A percentile compares a stretch with the other conserved stretches of the same genome.
Evolutionary conservation across 92 coral and sea anemone species (phyloP).

Genomic region (Metridium senile): DNA sequence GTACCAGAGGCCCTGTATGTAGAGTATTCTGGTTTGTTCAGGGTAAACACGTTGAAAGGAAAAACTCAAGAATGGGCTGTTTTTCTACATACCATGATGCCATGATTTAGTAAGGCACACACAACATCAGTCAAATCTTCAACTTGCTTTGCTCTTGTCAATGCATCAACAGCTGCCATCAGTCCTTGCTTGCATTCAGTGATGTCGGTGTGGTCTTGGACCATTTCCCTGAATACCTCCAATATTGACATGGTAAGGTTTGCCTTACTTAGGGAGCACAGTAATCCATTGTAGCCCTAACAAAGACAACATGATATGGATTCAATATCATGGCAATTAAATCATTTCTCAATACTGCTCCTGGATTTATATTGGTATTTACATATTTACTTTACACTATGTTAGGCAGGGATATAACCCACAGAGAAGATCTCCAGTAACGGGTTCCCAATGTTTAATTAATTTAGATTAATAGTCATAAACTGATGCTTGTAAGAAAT

Average conservation of each 20-base stretch:
- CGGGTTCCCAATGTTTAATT: too few species aligned
- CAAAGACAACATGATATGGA: neutral
- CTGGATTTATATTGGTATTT: too few species aligned
- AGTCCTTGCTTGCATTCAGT: slow-evolving; percentile 39
- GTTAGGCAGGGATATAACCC: too few species aligned
- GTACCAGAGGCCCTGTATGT: too few species aligned
- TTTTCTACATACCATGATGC: slow-evolving; percentile 37
- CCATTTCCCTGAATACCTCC: slow-evolving; percentile 43
- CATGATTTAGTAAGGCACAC: slow-evolving; percentile 53
- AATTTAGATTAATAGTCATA: too few species aligned
- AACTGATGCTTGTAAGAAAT: too few species aligned
- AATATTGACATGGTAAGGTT: slow-evolving; percentile 38
- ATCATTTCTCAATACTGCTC: too few species aligned
- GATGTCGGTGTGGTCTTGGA: slow-evolving; percentile 27
- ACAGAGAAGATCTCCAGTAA: too few species aligned
- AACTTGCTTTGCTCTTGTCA: slow-evolving; percentile 24
- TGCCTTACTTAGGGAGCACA: slow-evolving; percentile 45
- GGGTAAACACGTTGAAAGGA: too few species aligned
- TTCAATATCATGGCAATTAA: too few species aligned
- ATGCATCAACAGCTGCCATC: slow-evolving; percentile 41
- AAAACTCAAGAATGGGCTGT: neutral
- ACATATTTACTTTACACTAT: too few species aligned
- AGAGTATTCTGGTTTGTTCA: too few species aligned
- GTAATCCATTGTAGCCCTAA: slow-evolving; percentile 38
- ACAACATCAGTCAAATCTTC: slow-evolving; percentile 43